Conservation (phyloP, 2,888 invertebrate species). For the Phaedon cochleariae region DNA sequence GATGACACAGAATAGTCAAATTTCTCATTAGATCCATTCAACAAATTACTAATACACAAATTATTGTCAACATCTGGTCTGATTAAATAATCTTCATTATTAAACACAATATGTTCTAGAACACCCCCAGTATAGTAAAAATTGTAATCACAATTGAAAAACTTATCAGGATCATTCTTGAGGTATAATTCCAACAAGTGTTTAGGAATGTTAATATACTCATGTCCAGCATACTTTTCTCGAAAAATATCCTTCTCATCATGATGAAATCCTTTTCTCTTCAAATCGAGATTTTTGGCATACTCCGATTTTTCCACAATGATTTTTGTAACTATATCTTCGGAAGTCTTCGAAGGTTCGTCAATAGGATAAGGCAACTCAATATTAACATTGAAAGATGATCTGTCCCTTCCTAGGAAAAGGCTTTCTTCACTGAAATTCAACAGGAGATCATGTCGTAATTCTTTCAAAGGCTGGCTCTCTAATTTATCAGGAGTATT, state of each 20-base stretch:
- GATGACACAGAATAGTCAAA: conserved; percentile 17
- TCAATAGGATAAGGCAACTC: conserved; percentile 42
- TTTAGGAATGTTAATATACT: conserved; percentile 37
- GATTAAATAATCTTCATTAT: conserved; percentile 37
- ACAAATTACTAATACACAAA: conserved; percentile 31
- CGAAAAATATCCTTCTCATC: conserved; percentile 30
- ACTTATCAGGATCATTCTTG: conserved; percentile 35
- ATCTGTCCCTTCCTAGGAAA: conserved; percentile 40
- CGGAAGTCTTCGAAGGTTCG: conserved; percentile 26
- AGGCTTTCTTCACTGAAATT: conserved; percentile 39
- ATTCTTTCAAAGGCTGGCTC: conserved; percentile 1
- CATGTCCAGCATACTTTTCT: conserved; percentile 17
- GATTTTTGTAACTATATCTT: conserved; percentile 31
- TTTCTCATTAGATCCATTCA: conserved; percentile 9
- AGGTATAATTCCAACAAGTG: conserved; percentile 40
- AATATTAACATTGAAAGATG: conserved; percentile 24
- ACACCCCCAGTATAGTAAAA: conserved; percentile 42
- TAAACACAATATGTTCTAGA: conserved; percentile 36
- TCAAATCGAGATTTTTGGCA: conserved; percentile 20
- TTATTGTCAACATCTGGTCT: conserved; percentile 34
- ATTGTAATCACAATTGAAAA: conserved; percentile 41
- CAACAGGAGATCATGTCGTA: conserved; percentile 38
- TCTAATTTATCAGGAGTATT: not conserved
- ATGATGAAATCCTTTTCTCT: conserved; percentile 22
- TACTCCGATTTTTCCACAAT: conserved; percentile 33